A percentile compares a stretch with the other conserved stretches of the same genome.
phyloP scores from a whole-genome alignment of 2,113 vertebrate species.

The Pygoscelis adeliae region DNA sequence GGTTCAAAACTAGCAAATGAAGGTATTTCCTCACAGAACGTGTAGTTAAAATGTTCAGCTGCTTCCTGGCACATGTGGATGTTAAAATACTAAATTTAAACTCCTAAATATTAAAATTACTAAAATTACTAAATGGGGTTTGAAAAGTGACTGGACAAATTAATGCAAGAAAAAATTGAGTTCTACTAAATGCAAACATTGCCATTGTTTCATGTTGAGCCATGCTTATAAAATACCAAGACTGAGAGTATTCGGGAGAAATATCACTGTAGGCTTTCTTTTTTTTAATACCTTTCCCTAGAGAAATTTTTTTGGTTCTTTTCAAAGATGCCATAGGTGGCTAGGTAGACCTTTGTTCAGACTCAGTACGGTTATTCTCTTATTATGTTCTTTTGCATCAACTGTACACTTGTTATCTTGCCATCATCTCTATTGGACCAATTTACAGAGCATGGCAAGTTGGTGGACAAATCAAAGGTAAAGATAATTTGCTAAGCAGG shows the following conservation, averaged over 20 bases:
- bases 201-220: neutral
- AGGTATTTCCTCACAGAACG: neutral
- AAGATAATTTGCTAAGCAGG: conserved; percentile 6
- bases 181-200: neutral
- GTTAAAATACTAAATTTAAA: neutral
- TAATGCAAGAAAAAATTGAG: neutral
- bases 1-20: neutral
- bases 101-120: neutral
- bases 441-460: neutral
- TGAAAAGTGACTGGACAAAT: neutral
- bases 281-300: neutral
- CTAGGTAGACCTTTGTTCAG: neutral
- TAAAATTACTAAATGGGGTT: neutral
- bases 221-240: neutral
- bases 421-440: neutral
- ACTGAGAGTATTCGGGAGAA: neutral
- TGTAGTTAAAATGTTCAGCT: neutral
- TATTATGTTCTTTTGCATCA: neutral
- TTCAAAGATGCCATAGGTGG: neutral
- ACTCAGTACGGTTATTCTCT: neutral
- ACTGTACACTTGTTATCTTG: neutral
- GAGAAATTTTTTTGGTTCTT: neutral
- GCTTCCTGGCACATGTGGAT: neutral
- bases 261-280: neutral
- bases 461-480: neutral